Percentiles rank a stretch among this genome's conserved stretches.
Conservation (phyloP, 1,140 invertebrate species). For the Elymnias hypermnestra region DNA sequence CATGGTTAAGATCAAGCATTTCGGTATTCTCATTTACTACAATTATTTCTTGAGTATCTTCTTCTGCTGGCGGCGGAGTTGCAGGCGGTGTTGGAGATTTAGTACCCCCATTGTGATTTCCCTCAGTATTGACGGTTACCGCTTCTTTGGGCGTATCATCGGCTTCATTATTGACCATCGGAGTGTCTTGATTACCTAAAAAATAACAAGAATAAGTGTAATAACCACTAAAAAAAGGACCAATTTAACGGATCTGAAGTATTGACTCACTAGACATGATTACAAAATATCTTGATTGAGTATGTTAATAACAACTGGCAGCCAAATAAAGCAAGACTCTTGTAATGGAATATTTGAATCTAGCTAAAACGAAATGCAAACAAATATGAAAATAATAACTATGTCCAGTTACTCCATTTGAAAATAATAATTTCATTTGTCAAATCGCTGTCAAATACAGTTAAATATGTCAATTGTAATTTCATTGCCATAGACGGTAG, state of each 20-base stretch:
- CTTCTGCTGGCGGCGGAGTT: slow-evolving; percentile 40
- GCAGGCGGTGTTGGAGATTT: slow-evolving; percentile 37
- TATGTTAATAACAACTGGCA: no score
- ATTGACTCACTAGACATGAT: slow-evolving; percentile 3
- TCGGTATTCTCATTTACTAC: slow-evolving; percentile 62
- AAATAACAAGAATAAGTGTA: neutral
- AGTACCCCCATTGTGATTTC: slow-evolving; percentile 14
- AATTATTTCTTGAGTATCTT: slow-evolving; percentile 60
- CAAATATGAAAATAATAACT: no score
- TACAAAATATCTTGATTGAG: neutral
- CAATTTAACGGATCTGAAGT: neutral
- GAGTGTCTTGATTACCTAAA: slow-evolving; percentile 39
- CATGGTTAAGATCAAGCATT: slow-evolving; percentile 90
- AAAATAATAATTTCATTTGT: no score
- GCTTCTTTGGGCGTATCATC: slow-evolving; percentile 21
- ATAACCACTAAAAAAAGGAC: neutral
- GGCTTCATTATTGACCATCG: slow-evolving; percentile 36
- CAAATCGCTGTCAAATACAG: no score
- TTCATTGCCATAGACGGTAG: no score
- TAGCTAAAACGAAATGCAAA: no score
- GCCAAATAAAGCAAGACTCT: no score
- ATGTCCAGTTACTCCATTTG: no score
- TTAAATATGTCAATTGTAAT: no score
- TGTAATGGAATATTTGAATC: no score
- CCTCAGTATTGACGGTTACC: slow-evolving; percentile 8